These are phyloP conservation scores for Camelus dromedarius DNA, from an alignment of 2,113 vertebrate species.

Conservation along the genomic window DNA sequence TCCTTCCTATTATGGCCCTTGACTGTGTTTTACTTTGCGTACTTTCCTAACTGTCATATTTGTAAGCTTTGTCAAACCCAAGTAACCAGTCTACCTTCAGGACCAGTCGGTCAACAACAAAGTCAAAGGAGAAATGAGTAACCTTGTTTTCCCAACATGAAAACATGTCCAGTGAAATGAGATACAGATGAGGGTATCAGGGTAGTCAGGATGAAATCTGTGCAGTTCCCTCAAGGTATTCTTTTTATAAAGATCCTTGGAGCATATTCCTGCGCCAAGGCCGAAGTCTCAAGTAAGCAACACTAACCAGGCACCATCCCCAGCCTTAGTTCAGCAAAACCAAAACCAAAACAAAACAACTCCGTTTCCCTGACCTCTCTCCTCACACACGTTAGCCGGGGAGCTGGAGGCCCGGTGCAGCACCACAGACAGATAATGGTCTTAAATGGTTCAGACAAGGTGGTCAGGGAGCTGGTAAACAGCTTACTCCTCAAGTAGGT, in stretches of 20 bases:
- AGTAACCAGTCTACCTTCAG: background rate
- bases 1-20: background rate
- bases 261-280: background rate
- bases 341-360: background rate
- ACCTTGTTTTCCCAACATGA: background rate
- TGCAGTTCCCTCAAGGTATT: background rate
- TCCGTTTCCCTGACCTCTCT: background rate
- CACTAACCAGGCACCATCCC: background rate
- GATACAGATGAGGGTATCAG: background rate
- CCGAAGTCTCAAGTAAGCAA: background rate
- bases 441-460: background rate
- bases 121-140: background rate
- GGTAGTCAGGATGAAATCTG: background rate
- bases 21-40: background rate
- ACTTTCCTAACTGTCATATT: background rate
- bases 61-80: background rate
- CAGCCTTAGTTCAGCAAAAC: background rate
- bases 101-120: background rate
- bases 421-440: background rate
- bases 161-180: background rate
- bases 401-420: background rate
- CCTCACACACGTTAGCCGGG: background rate
- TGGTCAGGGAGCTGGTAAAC: background rate
- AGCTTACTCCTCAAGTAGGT: background rate
- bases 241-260: background rate